phyloP scores from a whole-genome alignment of 2,113 vertebrate genomes.

The Pseudolaguvia tuberculata region DNA sequence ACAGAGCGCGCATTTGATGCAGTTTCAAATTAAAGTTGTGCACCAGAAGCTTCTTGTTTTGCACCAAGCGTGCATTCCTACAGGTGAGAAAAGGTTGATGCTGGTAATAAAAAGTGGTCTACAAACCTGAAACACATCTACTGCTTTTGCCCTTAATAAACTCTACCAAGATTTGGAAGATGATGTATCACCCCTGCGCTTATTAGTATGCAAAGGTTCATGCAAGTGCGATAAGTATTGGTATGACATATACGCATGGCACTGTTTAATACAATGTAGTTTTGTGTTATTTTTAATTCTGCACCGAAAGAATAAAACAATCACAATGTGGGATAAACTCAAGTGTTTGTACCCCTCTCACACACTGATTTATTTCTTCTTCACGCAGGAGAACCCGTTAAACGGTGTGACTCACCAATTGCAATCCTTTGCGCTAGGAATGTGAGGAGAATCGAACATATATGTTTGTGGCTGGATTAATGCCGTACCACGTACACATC shows the following conservation, averaged over 20 bases:
- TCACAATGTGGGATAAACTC: not conserved
- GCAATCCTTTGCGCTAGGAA: constrained; percentile 40
- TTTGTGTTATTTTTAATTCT: not conserved
- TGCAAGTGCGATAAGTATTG: not conserved
- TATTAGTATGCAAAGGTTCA: constrained; percentile 9
- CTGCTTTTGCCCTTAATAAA: not conserved
- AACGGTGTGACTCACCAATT: constrained; percentile 46
- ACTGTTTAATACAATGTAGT: not conserved
- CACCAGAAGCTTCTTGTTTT: not conserved
- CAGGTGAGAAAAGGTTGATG: constrained; percentile 14
- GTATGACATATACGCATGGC: not conserved
- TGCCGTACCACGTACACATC: not conserved
- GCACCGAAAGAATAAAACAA: not conserved
- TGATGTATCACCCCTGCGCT: not conserved
- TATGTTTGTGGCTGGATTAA: not conserved
- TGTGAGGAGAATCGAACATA: constrained; percentile 46
- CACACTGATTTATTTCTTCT: constrained; percentile 4
- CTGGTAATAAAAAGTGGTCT: not conserved
- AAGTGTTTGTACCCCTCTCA: not conserved
- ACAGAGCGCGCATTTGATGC: constrained; percentile 7
- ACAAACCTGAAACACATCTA: not conserved
- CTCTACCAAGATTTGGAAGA: not conserved
- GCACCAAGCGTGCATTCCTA: constrained; percentile 25
- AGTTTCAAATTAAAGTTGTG: constrained; percentile 13
- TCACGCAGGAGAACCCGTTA: not conserved